Percentiles rank a stretch among this genome's conserved stretches.
Evolutionary conservation across 2,888 invertebrate genomes (phyloP).

Genomic region (Oligia fasciuncula): DNA sequence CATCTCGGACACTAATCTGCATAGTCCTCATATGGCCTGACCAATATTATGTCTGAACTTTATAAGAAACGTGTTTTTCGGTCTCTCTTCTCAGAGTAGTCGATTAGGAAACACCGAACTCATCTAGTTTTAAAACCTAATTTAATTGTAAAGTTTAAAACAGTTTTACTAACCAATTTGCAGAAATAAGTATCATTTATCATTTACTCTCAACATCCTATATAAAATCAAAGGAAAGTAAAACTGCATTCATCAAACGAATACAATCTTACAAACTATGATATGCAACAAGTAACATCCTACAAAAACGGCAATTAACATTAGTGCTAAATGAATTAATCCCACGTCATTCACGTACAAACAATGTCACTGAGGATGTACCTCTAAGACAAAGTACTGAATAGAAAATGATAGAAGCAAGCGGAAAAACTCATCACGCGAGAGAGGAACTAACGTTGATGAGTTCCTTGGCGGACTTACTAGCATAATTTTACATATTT

Average conservation of each 20-base stretch:
- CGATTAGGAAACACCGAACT: neutral
- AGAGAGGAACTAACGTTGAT: slow-evolving; percentile 43
- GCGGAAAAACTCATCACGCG: slow-evolving; percentile 45
- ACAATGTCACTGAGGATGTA: slow-evolving; percentile 58
- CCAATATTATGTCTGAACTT: neutral
- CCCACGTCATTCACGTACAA: slow-evolving; percentile 46
- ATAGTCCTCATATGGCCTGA: neutral
- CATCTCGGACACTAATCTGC: neutral
- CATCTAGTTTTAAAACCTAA: neutral
- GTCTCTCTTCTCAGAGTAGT: neutral
- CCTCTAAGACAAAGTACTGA: slow-evolving; percentile 5
- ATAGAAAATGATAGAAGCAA: slow-evolving; percentile 36
- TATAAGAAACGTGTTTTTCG: neutral
- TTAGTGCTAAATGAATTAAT: slow-evolving; percentile 34
- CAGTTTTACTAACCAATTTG: neutral
- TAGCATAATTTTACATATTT: slow-evolving; percentile 30
- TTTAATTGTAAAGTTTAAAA: neutral
- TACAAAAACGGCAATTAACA: slow-evolving; percentile 44
- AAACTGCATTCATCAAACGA: neutral
- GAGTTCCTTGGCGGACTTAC: slow-evolving; percentile 39
- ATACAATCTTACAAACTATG: slow-evolving; percentile 1
- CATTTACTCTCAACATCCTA: neutral
- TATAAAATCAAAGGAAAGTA: slow-evolving; percentile 4
- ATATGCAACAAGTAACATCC: neutral
- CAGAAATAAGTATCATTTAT: neutral